Percentiles rank a stretch among this genome's conserved stretches.
phyloP scores from a whole-genome alignment of 2,888 invertebrate genomes.

The Perdita meconis region DNA sequence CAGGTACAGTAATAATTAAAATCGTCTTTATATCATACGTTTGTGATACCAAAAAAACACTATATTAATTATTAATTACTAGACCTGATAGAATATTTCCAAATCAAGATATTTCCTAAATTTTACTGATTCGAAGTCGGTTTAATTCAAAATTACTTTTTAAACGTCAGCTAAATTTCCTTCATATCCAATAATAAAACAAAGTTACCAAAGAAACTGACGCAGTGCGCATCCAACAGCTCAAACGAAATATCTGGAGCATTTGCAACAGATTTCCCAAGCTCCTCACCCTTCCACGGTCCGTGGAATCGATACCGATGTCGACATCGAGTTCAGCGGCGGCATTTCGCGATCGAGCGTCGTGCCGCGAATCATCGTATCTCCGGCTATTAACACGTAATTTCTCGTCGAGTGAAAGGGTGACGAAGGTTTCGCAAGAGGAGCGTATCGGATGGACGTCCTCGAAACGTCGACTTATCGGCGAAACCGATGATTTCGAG shows the following conservation, averaged over 20 bases:
- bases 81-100: too few species aligned
- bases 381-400: conserved; percentile 27
- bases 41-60: too few species aligned
- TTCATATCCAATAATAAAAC: too few species aligned
- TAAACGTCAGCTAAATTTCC: too few species aligned
- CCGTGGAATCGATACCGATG: not conserved
- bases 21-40: too few species aligned
- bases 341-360: conserved; percentile 7
- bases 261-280: not conserved
- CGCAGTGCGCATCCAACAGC: too few species aligned
- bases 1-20: too few species aligned
- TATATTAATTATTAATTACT: too few species aligned
- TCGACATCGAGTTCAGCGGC: conserved; percentile 7
- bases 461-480: conserved; percentile 20
- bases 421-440: conserved; percentile 53
- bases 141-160: too few species aligned
- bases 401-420: conserved; percentile 47
- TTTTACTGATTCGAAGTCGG: too few species aligned
- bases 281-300: not conserved
- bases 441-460: conserved; percentile 20
- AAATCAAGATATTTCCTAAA: too few species aligned
- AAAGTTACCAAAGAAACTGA: too few species aligned
- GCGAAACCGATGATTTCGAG: conserved; percentile 23
- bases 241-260: not conserved
- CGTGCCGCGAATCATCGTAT: conserved; percentile 11